Evolutionary conservation across 2,113 vertebrate genomes (phyloP).

Genomic region (Macaca mulatta): DNA sequence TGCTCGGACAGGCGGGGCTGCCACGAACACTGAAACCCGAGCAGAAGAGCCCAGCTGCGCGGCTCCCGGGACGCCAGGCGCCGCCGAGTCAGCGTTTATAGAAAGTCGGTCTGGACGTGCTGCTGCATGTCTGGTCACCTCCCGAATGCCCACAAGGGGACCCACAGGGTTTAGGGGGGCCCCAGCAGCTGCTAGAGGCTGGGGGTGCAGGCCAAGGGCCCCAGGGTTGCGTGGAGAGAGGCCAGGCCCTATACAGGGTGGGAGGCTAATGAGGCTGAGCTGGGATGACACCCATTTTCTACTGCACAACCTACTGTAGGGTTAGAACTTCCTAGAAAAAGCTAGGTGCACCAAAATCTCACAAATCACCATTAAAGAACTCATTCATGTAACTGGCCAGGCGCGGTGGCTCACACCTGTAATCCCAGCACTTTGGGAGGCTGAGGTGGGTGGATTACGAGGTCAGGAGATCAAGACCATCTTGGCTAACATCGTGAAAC

Average conservation of each 20-base stretch:
- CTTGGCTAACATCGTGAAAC: too few species aligned
- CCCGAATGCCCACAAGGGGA: too few species aligned
- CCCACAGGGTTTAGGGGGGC: too few species aligned
- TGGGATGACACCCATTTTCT: background rate
- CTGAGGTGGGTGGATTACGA: too few species aligned
- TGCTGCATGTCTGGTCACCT: background rate
- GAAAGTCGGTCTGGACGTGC: background rate
- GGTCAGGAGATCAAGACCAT: too few species aligned
- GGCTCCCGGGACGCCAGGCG: accelerated
- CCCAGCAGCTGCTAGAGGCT: too few species aligned
- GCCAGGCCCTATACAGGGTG: background rate
- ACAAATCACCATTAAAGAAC: too few species aligned
- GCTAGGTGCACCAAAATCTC: too few species aligned
- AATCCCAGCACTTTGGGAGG: too few species aligned
- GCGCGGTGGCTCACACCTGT: accelerated
- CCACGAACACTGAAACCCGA: background rate
- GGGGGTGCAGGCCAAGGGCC: too few species aligned
- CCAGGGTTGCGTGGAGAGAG: accelerated
- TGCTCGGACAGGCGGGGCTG: background rate
- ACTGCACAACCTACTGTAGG: accelerated
- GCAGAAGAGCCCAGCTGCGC: accelerated
- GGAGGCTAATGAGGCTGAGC: background rate
- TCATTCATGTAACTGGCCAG: too few species aligned
- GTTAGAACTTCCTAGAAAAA: background rate
- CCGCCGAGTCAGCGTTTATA: accelerated